Evolutionary conservation across 2,888 invertebrate genomes (phyloP).

Genomic region (Microctonus hyperodae): DNA sequence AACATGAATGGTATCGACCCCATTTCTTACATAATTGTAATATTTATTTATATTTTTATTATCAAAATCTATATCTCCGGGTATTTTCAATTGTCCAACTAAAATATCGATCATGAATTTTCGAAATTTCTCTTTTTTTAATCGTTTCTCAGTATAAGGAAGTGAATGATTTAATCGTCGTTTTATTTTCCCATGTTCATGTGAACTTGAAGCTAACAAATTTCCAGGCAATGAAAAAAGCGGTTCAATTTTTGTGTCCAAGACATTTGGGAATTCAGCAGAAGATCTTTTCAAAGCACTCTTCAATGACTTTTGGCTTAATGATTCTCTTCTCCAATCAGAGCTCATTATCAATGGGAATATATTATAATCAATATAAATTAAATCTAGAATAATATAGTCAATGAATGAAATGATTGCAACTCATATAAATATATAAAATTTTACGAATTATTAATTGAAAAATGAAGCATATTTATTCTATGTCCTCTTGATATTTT

Average conservation of each 20-base stretch:
- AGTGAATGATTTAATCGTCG: slow-evolving; percentile 49
- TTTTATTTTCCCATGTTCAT: slow-evolving; percentile 60
- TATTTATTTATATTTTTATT: slow-evolving; percentile 80
- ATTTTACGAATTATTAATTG: neutral
- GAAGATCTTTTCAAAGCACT: slow-evolving; percentile 62
- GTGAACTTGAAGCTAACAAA: slow-evolving; percentile 61
- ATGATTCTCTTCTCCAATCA: slow-evolving; percentile 59
- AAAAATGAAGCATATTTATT: neutral
- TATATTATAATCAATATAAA: neutral
- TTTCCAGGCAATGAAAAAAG: slow-evolving; percentile 72
- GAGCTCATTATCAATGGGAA: no score
- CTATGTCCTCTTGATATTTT: neutral
- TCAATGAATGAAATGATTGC: no score
- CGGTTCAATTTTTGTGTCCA: slow-evolving; percentile 66
- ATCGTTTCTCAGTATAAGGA: slow-evolving; percentile 73
- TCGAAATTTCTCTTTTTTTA: slow-evolving; percentile 83
- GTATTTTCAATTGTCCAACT: slow-evolving; percentile 66
- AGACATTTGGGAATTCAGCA: slow-evolving; percentile 65
- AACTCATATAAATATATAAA: no score
- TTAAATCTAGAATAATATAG: no score
- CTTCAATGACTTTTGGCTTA: slow-evolving; percentile 61
- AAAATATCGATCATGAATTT: slow-evolving; percentile 81
- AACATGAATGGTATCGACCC: slow-evolving; percentile 89
- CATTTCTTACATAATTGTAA: slow-evolving; percentile 89
- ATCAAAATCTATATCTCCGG: slow-evolving; percentile 62